These are phyloP conservation scores for Tetraodon nigroviridis DNA, from an alignment of 2,113 vertebrate species.

Conservation along the genomic window DNA sequence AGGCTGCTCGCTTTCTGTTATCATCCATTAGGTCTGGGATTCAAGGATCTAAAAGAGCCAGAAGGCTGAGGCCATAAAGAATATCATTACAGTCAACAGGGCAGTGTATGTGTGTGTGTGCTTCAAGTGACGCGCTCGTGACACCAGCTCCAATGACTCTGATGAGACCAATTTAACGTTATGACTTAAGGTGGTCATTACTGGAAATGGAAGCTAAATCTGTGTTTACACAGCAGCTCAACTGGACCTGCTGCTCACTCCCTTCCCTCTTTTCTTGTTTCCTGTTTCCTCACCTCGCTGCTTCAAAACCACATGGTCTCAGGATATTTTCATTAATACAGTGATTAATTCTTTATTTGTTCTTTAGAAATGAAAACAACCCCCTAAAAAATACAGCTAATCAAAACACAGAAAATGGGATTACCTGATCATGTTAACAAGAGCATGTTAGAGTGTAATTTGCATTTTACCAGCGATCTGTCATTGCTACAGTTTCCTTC, in stretches of 20 bases:
- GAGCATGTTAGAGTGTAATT: too few relatives aligned
- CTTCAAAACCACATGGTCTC: not conserved
- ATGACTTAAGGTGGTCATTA: slow-evolving; percentile 23
- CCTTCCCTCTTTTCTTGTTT: not conserved
- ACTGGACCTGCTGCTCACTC: too few relatives aligned
- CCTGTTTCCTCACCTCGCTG: not conserved
- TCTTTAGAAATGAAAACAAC: too few relatives aligned
- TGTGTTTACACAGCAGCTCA: too few relatives aligned
- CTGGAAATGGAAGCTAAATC: not conserved
- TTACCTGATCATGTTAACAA: too few relatives aligned
- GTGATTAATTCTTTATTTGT: not conserved
- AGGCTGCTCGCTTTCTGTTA: slow-evolving; percentile 27
- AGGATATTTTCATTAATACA: not conserved
- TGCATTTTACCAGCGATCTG: not conserved
- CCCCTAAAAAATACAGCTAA: too few relatives aligned
- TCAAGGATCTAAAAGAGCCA: slow-evolving; percentile 19
- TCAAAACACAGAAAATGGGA: too few relatives aligned
- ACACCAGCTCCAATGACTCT: slow-evolving; percentile 18
- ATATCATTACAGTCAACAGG: slow-evolving; percentile 12
- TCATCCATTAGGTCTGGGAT: slow-evolving; percentile 36
- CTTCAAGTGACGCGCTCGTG: not conserved
- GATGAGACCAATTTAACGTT: slow-evolving; percentile 17
- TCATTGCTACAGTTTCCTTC: not conserved
- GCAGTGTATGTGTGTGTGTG: slow-evolving; percentile 4
- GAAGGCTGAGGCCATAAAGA: slow-evolving; percentile 21